Base-by-base conservation (phyloP, 2,113 vertebrate species). In the Tragulus kanchil region DNA sequence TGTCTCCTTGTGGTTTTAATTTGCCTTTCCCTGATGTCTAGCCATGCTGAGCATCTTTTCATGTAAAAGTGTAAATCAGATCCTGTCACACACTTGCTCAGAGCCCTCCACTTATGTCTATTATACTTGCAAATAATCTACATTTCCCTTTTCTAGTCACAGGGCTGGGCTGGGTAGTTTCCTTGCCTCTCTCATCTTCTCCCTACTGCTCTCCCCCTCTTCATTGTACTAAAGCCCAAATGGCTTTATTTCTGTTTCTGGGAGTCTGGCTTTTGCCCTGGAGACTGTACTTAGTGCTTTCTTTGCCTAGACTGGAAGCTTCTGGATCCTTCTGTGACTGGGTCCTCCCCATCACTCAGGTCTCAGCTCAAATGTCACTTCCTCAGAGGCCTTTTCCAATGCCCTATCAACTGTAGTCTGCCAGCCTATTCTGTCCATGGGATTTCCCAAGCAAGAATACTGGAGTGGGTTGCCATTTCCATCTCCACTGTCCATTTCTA, bases 381-480 rank as follows among this genome's bases (percentile, higher is more conserved):
- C 31, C 52, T 97, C 19, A 81, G 42, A 96, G 15, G 13, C 12
- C 52, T 45, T 87, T 78, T n/a, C n/a, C n/a, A n/a, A n/a, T n/a
- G n/a, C 36, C 36, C 36, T 36, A 36, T 36, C 36, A 36, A 36
- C 36, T 36, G 36, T 36, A 36, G 36, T 36, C 36, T 36, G 36
- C 36, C 36, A 36, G 36, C 36, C 36, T 36, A 36, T 36, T 36
- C 36, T 36, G 36, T 36, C 36, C 36, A 36, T 36, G 36, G 36
- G 36, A 36, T 36, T 36, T 36, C 36, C 36, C 36, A 36, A 36
- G 36, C 36, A 36, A 36, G 36, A 36, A 36, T 36, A 36, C 36
- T 36, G 36, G 36, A 36, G 36, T 36, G 36, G 36, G 36, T 36
- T 36, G 36, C 36, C 36, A 36, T 36, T 36, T 36, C 36, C 36